phyloP scores from a whole-genome alignment of 2,113 vertebrate genomes.

The Melozone crissalis region DNA sequence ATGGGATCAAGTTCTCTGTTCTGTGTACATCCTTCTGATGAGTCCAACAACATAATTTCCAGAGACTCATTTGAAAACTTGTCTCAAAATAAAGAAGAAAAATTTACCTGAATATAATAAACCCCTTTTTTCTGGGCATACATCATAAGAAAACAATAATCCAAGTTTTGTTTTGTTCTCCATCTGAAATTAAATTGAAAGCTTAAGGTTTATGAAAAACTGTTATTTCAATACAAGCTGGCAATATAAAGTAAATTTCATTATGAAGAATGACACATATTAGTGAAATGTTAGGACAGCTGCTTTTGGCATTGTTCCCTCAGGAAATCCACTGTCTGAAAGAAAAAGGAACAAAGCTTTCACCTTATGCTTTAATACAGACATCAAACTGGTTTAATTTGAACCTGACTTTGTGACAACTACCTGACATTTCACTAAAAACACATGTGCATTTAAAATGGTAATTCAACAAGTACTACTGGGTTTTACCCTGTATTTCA shows the following conservation, averaged over 20 bases:
- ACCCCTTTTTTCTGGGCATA: conserved; percentile 94
- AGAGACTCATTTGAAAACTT: neutral
- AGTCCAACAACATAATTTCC: neutral
- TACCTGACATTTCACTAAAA: neutral
- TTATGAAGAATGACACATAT: neutral
- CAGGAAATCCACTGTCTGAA: conserved; percentile 10
- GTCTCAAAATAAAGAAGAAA: neutral
- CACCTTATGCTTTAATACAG: neutral
- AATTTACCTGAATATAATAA: conserved; percentile 95
- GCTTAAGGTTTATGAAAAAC: neutral
- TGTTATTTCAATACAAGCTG: neutral
- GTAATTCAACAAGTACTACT: neutral
- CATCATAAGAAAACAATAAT: conserved; percentile 99
- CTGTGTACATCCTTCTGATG: neutral
- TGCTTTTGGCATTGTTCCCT: neutral
- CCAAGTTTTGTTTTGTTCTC: conserved; percentile 97
- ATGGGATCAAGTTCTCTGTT: neutral
- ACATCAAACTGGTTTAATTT: neutral
- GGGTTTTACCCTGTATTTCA: neutral
- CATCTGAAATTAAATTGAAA: conserved; percentile 81
- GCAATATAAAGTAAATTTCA: neutral
- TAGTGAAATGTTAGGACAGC: conserved; percentile 15
- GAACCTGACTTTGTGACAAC: neutral
- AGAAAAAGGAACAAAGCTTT: neutral
- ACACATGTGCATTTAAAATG: neutral